Evolutionary conservation across 2,797 vertebrate species (phyloP).

Genomic region (Gymnoscopelus braueri): DNA sequence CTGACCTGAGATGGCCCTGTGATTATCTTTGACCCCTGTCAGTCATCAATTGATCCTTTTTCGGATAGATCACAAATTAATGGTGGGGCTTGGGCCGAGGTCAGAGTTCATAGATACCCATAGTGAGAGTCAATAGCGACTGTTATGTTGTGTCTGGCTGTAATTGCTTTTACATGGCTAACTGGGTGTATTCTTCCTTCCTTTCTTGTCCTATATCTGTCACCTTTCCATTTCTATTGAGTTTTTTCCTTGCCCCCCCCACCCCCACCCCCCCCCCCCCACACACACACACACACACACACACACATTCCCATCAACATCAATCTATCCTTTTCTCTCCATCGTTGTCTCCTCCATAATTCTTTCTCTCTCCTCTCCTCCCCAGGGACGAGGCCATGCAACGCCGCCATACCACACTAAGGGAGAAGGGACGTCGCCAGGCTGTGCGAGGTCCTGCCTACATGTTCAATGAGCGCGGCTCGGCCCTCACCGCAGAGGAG

Average conservation of each 20-base stretch:
- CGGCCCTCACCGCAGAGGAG: conserved; percentile 91
- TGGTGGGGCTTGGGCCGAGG: conserved; percentile 9
- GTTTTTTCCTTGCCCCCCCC: background rate
- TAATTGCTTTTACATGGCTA: conserved; percentile 12
- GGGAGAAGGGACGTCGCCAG: conserved; percentile 96
- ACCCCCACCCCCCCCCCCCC: too few relatives aligned
- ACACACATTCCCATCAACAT: background rate
- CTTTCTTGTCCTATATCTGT: background rate
- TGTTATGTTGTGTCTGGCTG: conserved; percentile 14
- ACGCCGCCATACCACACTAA: conserved; percentile 91
- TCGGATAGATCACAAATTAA: conserved; percentile 20
- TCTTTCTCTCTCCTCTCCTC: conserved; percentile 9
- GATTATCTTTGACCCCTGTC: conserved; percentile 38
- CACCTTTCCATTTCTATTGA: conserved; percentile 3
- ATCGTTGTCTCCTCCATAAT: background rate
- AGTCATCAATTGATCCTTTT: conserved; percentile 40
- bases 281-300: background rate
- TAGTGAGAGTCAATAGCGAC: conserved; percentile 9
- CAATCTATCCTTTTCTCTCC: background rate
- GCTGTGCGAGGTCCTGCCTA: conserved; percentile 94
- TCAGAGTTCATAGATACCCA: conserved; percentile 16
- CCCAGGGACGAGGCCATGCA: conserved; percentile 91
- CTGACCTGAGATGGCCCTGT: conserved; percentile 38
- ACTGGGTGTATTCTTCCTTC: conserved; percentile 1
- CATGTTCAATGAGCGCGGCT: conserved; percentile 97